Evolutionary conservation across 2,113 vertebrate genomes (phyloP).

Genomic region (Phyllostomus discolor): DNA sequence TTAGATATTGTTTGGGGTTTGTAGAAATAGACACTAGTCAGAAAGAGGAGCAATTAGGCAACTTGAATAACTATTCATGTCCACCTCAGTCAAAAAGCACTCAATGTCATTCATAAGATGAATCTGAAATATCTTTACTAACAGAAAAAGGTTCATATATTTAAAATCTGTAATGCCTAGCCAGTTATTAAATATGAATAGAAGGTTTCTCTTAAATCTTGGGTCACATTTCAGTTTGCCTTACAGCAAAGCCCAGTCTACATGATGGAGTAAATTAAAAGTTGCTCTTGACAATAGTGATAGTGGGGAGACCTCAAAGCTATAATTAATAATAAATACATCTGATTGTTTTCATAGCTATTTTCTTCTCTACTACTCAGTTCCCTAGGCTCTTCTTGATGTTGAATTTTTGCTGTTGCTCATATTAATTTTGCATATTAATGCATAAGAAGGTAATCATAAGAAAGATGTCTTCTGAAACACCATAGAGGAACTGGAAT

Average conservation of each 20-base stretch:
- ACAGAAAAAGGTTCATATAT: neutral
- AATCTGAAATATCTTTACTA: neutral
- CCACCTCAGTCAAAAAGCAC: neutral
- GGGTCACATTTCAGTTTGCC: neutral
- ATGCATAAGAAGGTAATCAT: neutral
- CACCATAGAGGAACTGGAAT: neutral
- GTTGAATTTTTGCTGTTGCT: neutral
- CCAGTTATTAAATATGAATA: neutral
- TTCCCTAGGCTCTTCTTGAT: neutral
- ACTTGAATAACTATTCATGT: neutral
- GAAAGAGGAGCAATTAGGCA: neutral
- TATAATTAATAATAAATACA: neutral
- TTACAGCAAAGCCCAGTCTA: neutral
- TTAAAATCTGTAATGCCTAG: neutral
- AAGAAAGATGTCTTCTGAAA: neutral
- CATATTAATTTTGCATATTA: neutral
- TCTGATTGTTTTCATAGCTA: neutral
- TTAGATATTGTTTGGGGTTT: neutral
- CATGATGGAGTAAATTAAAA: neutral
- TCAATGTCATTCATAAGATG: neutral
- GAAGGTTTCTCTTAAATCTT: neutral
- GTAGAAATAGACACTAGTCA: neutral
- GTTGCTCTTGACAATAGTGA: neutral
- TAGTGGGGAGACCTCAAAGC: neutral
- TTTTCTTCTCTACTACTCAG: neutral